Percentiles rank a stretch among this genome's conserved stretches.
These are phyloP conservation scores for Tinamus major DNA, from an alignment of 2,797 vertebrate species.

Conservation along the genomic window DNA sequence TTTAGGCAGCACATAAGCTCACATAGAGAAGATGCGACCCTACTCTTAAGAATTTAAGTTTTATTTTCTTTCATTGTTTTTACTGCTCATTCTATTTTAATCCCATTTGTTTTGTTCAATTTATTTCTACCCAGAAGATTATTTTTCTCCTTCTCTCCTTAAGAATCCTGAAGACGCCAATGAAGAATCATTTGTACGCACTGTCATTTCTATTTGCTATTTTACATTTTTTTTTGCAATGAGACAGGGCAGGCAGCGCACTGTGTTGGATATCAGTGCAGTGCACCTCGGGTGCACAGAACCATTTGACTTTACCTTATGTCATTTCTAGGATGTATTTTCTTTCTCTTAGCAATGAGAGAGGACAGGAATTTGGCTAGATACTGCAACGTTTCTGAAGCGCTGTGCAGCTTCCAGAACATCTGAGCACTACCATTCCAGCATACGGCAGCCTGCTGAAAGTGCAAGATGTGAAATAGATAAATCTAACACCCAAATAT, in stretches of 20 bases:
- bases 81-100: neutral
- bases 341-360: neutral
- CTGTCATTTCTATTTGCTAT: neutral
- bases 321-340: neutral
- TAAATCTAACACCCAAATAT: slow-evolving; percentile 22
- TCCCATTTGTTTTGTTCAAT: neutral
- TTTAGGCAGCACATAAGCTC: neutral
- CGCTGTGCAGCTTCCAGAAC: neutral
- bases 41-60: neutral
- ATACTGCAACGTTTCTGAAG: slow-evolving; percentile 1
- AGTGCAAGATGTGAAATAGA: neutral
- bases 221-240: neutral
- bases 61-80: neutral
- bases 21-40: neutral
- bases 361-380: neutral
- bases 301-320: slow-evolving; percentile 4
- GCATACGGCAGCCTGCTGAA: neutral
- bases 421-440: slow-evolving; percentile 20
- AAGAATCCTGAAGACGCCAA: neutral
- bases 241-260: neutral
- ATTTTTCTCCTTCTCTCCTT: neutral
- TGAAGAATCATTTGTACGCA: neutral
- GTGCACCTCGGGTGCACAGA: neutral
- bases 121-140: neutral
- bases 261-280: neutral